A percentile compares a stretch with the other conserved stretches of the same genome.
Evolutionary conservation across 2,888 invertebrate genomes (phyloP).

Genomic region (Malthinus seriepunctatus): DNA sequence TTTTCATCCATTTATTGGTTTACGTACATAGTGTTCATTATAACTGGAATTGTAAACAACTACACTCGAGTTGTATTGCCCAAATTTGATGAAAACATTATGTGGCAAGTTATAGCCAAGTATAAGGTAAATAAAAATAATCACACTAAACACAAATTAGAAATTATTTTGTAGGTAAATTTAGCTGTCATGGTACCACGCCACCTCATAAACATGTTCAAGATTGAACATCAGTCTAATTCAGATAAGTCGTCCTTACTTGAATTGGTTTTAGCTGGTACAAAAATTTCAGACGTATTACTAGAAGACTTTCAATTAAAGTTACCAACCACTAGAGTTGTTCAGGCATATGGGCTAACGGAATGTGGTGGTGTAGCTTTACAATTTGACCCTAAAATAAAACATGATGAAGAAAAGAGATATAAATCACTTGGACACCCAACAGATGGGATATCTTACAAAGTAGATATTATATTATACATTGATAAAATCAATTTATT

Average conservation of each 20-base stretch:
- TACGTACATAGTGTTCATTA: neutral
- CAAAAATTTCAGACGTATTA: neutral
- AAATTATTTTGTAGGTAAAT: neutral
- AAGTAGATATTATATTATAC: constrained; percentile 40
- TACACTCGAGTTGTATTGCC: neutral
- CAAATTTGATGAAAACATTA: neutral
- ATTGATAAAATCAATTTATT: neutral
- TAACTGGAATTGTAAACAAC: neutral
- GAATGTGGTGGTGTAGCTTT: neutral
- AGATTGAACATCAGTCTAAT: neutral
- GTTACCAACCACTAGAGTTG: neutral
- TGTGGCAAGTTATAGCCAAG: neutral
- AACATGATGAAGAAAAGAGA: constrained; percentile 15
- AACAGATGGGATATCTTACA: constrained; percentile 34
- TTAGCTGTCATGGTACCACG: neutral
- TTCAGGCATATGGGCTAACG: neutral
- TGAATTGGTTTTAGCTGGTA: neutral
- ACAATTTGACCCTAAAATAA: neutral
- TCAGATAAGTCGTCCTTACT: neutral
- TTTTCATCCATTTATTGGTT: neutral
- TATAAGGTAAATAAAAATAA: neutral
- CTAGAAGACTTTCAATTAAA: neutral
- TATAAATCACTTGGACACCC: neutral
- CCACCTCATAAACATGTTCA: neutral
- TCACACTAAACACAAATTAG: neutral